A percentile compares a stretch with the other conserved stretches of the same genome.
Conservation (phyloP, 2,888 invertebrate genomes). For the Tachina lurida region DNA sequence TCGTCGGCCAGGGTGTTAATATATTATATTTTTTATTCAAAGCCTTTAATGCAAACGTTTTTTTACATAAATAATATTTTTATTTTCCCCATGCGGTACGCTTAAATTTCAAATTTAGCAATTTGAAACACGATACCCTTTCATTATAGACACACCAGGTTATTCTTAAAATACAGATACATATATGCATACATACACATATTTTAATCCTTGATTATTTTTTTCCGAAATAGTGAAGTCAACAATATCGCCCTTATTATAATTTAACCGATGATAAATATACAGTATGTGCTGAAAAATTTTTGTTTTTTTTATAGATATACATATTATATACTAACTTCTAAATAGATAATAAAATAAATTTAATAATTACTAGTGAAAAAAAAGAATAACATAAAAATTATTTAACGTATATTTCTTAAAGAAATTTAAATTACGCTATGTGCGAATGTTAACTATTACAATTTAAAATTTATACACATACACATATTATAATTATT, state of each 20-base stretch:
- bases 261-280: slow-evolving; percentile 20
- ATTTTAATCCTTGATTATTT: slow-evolving; percentile 12
- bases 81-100: not conserved
- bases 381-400: slow-evolving; percentile 66
- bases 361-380: slow-evolving; percentile 60
- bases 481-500: slow-evolving; percentile 56
- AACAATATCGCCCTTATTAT: slow-evolving; percentile 22
- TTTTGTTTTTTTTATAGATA: slow-evolving; percentile 48
- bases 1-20: not conserved
- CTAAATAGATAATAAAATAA: slow-evolving; percentile 43
- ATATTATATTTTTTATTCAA: not conserved
- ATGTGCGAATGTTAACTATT: slow-evolving; percentile 80
- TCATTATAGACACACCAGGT: slow-evolving; percentile 2
- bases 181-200: not conserved
- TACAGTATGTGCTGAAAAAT: slow-evolving; percentile 17
- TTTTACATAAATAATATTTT: not conserved
- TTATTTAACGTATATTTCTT: slow-evolving; percentile 79
- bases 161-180: slow-evolving; percentile 4
- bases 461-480: slow-evolving; percentile 67
- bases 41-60: not conserved
- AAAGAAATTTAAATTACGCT: slow-evolving; percentile 82
- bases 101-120: not conserved
- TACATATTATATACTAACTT: slow-evolving; percentile 28
- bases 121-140: not conserved
- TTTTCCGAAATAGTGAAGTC: not conserved